Evolutionary conservation across 2,113 vertebrate species (phyloP).

Genomic region (Gobiocypris rarus): DNA sequence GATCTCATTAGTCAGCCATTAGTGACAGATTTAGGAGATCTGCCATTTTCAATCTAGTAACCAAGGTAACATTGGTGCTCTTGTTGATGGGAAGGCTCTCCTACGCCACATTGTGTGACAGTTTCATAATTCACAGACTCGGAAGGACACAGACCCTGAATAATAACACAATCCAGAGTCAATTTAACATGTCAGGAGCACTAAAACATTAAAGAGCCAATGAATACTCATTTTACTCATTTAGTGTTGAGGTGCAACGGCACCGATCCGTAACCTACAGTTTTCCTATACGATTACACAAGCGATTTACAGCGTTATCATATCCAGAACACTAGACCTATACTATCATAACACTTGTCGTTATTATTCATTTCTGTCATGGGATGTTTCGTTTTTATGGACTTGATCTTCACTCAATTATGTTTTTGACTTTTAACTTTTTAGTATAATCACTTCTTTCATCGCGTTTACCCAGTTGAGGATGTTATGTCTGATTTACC

Average conservation of each 20-base stretch:
- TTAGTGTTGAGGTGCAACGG: background rate
- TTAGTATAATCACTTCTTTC: background rate
- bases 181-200: background rate
- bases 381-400: background rate
- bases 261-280: background rate
- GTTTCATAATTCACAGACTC: background rate
- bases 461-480: background rate
- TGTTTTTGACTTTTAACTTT: background rate
- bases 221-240: background rate
- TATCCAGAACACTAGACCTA: background rate
- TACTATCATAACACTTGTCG: background rate
- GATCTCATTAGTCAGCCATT: slow-evolving; percentile 18
- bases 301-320: background rate
- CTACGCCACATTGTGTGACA: slow-evolving; percentile 3
- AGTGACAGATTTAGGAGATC: slow-evolving; percentile 18
- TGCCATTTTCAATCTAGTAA: slow-evolving; percentile 19
- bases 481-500: background rate
- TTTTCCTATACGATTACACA: background rate
- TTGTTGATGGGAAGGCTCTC: slow-evolving; percentile 12
- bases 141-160: background rate
- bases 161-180: background rate
- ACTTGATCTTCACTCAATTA: background rate
- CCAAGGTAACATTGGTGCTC: slow-evolving; percentile 10
- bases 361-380: background rate
- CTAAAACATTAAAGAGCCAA: background rate